Conservation (phyloP, 1,140 invertebrate species). For the Zaprionus ornatus region DNA sequence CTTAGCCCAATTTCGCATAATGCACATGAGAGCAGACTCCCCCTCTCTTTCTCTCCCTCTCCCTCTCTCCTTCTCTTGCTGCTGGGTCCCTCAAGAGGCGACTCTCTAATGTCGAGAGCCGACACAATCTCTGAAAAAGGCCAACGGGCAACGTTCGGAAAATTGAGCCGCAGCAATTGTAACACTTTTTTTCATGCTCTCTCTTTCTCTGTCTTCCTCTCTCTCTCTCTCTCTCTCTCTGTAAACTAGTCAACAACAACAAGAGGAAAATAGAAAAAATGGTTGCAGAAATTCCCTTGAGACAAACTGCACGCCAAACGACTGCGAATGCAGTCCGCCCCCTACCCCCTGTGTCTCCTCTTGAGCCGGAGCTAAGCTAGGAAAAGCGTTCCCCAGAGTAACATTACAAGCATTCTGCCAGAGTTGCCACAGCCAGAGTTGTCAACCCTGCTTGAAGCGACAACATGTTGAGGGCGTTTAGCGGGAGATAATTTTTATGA, state of each 20-base stretch:
- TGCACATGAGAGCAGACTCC: conserved; percentile 59
- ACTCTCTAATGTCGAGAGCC: background rate
- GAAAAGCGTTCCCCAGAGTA: conserved; percentile 76
- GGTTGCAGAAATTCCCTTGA: conserved; percentile 60
- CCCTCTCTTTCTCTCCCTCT: background rate
- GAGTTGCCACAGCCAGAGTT: conserved; percentile 27
- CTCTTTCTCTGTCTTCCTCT: background rate
- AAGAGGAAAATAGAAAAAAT: conserved; percentile 24
- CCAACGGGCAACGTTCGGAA: conserved; percentile 60
- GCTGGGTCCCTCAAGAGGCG: background rate
- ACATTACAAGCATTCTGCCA: conserved; percentile 65
- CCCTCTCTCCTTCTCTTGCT: background rate
- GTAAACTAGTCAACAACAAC: background rate
- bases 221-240: too few relatives aligned
- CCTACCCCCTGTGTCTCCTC: background rate
- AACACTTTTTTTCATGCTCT: conserved; percentile 49
- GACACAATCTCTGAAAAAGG: conserved; percentile 63
- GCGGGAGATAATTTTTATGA: conserved; percentile 79
- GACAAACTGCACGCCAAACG: conserved; percentile 58
- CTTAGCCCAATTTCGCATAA: conserved; percentile 82
- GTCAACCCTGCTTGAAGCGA: conserved; percentile 45
- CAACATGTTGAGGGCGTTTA: conserved; percentile 61
- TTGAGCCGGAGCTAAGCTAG: conserved; percentile 30
- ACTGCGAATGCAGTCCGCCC: conserved; percentile 2
- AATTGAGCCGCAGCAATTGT: conserved; percentile 72